A percentile compares a stretch with the other conserved stretches of the same genome.
phyloP scores from a whole-genome alignment of 2,888 invertebrate species.

The Nephrotoma guestfalica region DNA sequence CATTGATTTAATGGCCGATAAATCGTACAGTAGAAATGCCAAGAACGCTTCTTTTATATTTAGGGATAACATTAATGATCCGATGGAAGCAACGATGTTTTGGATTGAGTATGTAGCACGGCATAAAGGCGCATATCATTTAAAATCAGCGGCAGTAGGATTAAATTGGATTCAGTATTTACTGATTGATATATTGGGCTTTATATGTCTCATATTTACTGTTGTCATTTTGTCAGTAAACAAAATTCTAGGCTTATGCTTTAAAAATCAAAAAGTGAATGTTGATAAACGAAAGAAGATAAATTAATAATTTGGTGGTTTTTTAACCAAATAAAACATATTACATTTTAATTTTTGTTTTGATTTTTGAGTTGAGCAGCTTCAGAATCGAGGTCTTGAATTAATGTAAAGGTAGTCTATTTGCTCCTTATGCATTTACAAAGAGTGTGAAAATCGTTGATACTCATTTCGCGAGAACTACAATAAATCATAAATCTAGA shows the following conservation, averaged over 20 bases:
- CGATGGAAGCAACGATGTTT: constrained; percentile 41
- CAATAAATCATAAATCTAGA: no score
- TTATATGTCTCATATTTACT: constrained; percentile 19
- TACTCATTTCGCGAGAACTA: no score
- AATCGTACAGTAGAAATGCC: constrained; percentile 28
- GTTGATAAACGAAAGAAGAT: not conserved
- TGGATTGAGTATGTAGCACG: constrained; percentile 44
- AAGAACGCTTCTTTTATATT: constrained; percentile 34
- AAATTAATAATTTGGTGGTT: not conserved
- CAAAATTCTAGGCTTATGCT: not conserved
- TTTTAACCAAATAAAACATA: not conserved
- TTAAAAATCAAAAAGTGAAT: not conserved
- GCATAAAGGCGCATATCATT: constrained; percentile 28
- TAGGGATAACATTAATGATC: constrained; percentile 38
- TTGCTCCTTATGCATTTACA: no score
- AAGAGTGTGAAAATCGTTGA: no score
- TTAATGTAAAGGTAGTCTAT: no score
- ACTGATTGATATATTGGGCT: constrained; percentile 37
- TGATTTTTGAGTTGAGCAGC: no score
- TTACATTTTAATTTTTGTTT: no score
- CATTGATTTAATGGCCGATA: constrained; percentile 25
- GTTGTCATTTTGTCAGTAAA: not conserved
- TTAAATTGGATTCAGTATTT: constrained; percentile 31
- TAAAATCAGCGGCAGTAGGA: constrained; percentile 29
- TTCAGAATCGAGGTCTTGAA: no score